phyloP scores from a whole-genome alignment of 1,140 invertebrate species.

The Thaumetopoea pityocampa region DNA sequence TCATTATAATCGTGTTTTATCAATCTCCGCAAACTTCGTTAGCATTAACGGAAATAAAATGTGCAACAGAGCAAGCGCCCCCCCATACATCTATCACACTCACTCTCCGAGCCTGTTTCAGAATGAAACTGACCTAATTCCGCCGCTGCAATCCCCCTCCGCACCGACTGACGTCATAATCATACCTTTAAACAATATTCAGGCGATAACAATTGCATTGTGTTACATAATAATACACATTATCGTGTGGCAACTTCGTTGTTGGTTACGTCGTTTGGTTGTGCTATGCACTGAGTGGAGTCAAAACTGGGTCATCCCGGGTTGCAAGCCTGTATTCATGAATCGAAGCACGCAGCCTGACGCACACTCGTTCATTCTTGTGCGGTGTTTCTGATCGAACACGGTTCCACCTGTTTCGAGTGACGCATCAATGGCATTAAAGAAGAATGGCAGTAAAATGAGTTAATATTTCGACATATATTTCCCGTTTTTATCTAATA shows the following conservation, averaged over 20 bases:
- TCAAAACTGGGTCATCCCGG: conserved; percentile 71
- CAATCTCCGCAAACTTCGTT: too few species aligned
- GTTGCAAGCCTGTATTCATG: conserved; percentile 71
- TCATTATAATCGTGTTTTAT: too few species aligned
- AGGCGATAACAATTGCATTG: conserved; percentile 20
- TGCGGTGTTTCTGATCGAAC: conserved; percentile 47
- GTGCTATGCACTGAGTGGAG: conserved; percentile 31
- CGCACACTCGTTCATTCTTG: conserved; percentile 62
- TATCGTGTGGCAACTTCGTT: conserved; percentile 7
- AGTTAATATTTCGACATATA: too few species aligned
- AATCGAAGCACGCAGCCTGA: conserved; percentile 63
- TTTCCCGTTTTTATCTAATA: too few species aligned
- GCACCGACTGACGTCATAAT: conserved; percentile 65
- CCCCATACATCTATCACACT: conserved; percentile 19
- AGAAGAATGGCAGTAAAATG: too few species aligned
- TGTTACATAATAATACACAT: conserved; percentile 10
- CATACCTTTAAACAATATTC: conserved; percentile 15
- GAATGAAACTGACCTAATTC: conserved; percentile 75
- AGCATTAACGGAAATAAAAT: too few species aligned
- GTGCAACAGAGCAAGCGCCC: too few species aligned
- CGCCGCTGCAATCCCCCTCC: conserved; percentile 58
- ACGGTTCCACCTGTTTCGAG: conserved; percentile 29
- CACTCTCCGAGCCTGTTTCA: conserved; percentile 58
- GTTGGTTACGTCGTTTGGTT: conserved; percentile 32
- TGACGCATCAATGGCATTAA: conserved; percentile 34